These are phyloP conservation scores for Dynastes maya DNA, from an alignment of 2,888 invertebrate genomes.

Conservation along the genomic window DNA sequence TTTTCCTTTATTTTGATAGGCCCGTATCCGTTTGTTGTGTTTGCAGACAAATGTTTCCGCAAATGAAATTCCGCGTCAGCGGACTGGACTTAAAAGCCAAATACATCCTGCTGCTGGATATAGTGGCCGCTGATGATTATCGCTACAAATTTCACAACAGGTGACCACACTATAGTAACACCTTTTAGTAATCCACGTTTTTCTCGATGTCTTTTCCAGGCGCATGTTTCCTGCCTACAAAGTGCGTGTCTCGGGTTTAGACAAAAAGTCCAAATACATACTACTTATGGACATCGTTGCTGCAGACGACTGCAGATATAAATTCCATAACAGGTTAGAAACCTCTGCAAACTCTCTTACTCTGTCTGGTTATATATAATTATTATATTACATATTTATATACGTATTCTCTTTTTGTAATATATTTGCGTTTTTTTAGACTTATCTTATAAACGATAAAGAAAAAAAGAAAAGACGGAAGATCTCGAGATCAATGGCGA, in stretches of 20 bases:
- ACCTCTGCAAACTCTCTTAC: constrained; percentile 41
- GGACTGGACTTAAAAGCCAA: constrained; percentile 99
- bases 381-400: background rate
- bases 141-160: constrained; percentile 98
- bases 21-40: constrained; percentile 25
- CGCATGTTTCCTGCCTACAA: constrained; percentile 99
- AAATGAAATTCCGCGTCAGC: constrained; percentile 98
- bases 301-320: constrained; percentile 96
- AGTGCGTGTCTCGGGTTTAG: constrained; percentile 95
- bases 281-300: constrained; percentile 98
- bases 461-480: background rate
- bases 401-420: background rate
- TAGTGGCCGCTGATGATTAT: constrained; percentile 99
- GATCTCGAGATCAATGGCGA: background rate
- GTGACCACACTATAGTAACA: constrained; percentile 69
- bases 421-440: background rate
- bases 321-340: constrained; percentile 92
- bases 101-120: constrained; percentile 98
- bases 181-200: constrained; percentile 46
- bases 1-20: background rate
- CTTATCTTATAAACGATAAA: background rate
- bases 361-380: constrained; percentile 2
- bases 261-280: constrained; percentile 98
- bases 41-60: constrained; percentile 99
- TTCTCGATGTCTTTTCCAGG: constrained; percentile 78